These are phyloP conservation scores for Platysteira castanea DNA, from an alignment of 2,113 vertebrate species.

Conservation along the genomic window DNA sequence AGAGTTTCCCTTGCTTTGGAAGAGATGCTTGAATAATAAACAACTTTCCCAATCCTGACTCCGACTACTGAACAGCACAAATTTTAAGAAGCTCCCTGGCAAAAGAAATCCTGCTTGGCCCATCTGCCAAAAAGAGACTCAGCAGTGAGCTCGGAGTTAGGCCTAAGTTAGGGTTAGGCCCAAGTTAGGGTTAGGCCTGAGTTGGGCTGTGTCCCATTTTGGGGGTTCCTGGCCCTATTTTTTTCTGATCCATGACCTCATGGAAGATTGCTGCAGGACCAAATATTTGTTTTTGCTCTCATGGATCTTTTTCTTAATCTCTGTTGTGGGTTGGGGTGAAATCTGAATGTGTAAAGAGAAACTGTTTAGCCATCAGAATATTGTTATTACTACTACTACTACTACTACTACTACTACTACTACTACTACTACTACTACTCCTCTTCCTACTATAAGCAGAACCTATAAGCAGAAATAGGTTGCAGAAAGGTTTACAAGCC, in stretches of 20 bases:
- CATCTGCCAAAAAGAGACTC: neutral
- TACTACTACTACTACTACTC: neutral
- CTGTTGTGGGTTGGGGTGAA: neutral
- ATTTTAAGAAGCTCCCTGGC: neutral
- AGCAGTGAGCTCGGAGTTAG: neutral
- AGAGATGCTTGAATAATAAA: constrained; percentile 72
- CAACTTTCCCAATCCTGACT: constrained; percentile 44
- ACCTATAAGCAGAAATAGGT: neutral
- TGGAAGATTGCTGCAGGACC: neutral
- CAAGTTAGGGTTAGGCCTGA: neutral
- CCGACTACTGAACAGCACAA: constrained; percentile 17
- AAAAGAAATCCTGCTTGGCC: neutral
- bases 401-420: neutral
- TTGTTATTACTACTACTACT: neutral
- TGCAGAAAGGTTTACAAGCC: neutral
- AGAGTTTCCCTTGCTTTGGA: constrained; percentile 66
- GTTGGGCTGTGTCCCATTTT: neutral
- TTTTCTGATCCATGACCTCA: neutral
- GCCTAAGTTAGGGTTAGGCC: neutral
- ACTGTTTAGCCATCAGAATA: neutral
- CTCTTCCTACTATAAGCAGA: neutral
- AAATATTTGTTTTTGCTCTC: neutral
- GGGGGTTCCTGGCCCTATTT: neutral
- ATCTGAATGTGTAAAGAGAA: neutral
- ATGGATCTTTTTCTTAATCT: neutral